Evolutionary conservation across 23 tunicate species (phyloP).

Genomic region (Styela clava): DNA sequence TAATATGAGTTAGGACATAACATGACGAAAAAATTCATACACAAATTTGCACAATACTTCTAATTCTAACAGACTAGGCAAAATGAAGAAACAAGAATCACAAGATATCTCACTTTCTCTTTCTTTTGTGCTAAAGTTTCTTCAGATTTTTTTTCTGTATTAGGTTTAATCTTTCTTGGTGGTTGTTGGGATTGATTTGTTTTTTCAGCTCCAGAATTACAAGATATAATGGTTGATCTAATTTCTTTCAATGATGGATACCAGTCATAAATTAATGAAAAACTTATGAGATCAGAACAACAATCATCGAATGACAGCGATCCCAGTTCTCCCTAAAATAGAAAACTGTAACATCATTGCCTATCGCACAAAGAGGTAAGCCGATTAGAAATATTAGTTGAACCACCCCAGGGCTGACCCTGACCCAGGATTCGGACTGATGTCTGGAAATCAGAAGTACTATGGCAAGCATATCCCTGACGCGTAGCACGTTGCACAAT

Average conservation of each 20-base stretch:
- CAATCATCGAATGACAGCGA: conserved; percentile 1
- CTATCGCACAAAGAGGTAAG: too few relatives aligned
- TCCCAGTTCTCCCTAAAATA: neutral
- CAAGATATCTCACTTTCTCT: neutral
- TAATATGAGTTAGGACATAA: too few relatives aligned
- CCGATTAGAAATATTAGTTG: too few relatives aligned
- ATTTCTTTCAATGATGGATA: conserved; percentile 1
- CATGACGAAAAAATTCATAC: too few relatives aligned
- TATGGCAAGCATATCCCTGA: too few relatives aligned
- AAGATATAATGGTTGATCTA: neutral
- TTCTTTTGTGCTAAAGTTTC: conserved; percentile 21
- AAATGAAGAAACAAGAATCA: too few relatives aligned
- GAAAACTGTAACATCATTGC: neutral
- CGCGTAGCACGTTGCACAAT: too few relatives aligned
- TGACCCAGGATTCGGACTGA: too few relatives aligned
- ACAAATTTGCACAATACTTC: too few relatives aligned
- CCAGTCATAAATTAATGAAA: conserved; percentile 3
- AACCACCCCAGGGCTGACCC: too few relatives aligned
- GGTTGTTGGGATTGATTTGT: conserved; percentile 29
- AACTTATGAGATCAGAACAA: conserved; percentile 4
- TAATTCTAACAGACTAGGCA: too few relatives aligned
- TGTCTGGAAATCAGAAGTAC: too few relatives aligned
- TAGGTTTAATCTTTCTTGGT: conserved; percentile 59
- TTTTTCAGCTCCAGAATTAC: conserved; percentile 6
- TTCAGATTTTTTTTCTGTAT: conserved; percentile 47